Evolutionary conservation across 2,888 invertebrate genomes (phyloP), one percentile per base, ranked within the genome.

Genomic region (Oscheius onirici): DNA sequence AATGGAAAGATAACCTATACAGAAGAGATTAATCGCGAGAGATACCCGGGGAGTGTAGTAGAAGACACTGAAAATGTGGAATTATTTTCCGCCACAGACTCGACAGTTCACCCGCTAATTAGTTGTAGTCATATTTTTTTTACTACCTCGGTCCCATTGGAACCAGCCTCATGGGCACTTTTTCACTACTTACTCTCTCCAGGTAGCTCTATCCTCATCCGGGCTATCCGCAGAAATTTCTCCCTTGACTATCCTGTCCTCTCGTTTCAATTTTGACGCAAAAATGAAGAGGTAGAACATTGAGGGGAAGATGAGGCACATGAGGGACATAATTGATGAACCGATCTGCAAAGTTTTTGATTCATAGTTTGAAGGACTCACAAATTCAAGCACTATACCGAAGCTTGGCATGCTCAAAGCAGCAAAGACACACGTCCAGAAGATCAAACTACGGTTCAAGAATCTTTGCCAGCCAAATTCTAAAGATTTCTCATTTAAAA

Each of bases 361-460:
- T 0, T 24, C 10, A 55, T 17, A n/a, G 11, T 24, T 2, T 2
- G 24, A 6, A 54, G 52, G 13, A 34, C 54, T 44, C 34, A 80
- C 80, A 65, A 81, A 72, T 41, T 81, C 77, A 54, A 81, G 63
- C 40, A 86, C 77, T 2, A 84, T 81, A n/a, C 83, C 81, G 65
- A 86, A 86, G 57, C 81, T 79, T 3, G 86, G 85, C 34, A 86
- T 76, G 8, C 80, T 79, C 17, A 82, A 70, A 5, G 78, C 84
- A 26, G 79, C 76, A 73, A 86, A 84, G 17, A 86, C 76, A 51
- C 70, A 73, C 2, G 80, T 76, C 61, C 86, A 82, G 63, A 80
- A 73, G 11, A 79, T 58, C 26, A 86, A 24, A 13, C 84, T 79
- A 1, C 83, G 72, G 24, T 75, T 74, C 17, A 83, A 69, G 72